phyloP scores from a whole-genome alignment of 2,888 invertebrate genomes.

The Phyllotreta striolata region DNA sequence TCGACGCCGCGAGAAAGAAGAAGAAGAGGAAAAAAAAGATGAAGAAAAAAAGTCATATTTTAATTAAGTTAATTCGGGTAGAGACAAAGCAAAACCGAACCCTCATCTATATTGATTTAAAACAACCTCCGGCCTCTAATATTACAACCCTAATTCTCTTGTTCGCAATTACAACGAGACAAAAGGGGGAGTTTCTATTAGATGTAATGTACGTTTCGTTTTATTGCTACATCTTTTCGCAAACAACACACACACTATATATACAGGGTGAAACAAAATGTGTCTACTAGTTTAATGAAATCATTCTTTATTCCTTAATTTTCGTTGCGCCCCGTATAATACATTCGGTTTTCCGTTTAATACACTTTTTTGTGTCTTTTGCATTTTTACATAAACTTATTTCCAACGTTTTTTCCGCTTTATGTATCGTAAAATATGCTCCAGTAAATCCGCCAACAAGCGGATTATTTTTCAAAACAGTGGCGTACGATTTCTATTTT shows the following conservation, averaged over 20 bases:
- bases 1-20: slow-evolving; percentile 30
- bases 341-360: no score
- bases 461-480: no score
- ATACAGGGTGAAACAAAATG: no score
- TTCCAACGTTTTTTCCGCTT: slow-evolving; percentile 48
- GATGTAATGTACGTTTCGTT: no score
- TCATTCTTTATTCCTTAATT: no score
- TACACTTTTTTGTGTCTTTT: no score
- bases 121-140: slow-evolving; percentile 46
- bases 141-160: slow-evolving; percentile 48
- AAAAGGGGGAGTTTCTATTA: slow-evolving; percentile 38
- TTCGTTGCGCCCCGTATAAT: no score
- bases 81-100: slow-evolving; percentile 3
- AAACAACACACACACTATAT: no score
- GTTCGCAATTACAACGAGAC: slow-evolving; percentile 49
- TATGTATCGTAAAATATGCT: slow-evolving; percentile 54
- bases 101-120: slow-evolving; percentile 43
- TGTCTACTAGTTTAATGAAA: no score
- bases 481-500: no score
- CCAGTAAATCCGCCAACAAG: slow-evolving; percentile 35
- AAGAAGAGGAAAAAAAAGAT: not conserved
- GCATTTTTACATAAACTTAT: no score
- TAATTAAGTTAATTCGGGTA: slow-evolving; percentile 9
- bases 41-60: not conserved
- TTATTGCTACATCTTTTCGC: no score